Conservation (phyloP, 2,797 vertebrate genomes). For the Propithecus perrieri region DNA sequence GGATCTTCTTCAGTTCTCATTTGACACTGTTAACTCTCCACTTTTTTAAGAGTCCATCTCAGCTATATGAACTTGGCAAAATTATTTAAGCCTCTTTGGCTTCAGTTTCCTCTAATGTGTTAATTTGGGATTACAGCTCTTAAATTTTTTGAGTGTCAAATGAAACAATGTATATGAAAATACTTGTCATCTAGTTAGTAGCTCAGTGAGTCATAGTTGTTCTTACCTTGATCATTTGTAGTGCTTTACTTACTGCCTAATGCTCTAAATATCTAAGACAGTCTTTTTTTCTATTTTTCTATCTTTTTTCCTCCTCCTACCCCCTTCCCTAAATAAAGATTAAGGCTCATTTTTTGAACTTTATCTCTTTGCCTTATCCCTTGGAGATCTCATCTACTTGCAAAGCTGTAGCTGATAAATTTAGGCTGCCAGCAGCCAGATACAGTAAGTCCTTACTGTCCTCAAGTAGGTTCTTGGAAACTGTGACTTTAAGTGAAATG, state of each 20-base stretch:
- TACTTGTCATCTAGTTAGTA: not conserved
- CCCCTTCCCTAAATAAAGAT: not conserved
- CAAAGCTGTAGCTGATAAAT: not conserved
- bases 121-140: not conserved
- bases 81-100: not conserved
- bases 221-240: not conserved
- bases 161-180: not conserved
- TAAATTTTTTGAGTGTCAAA: not conserved
- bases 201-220: not conserved
- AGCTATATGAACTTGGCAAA: not conserved
- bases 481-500: not conserved
- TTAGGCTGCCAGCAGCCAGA: not conserved
- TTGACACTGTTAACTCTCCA: not conserved
- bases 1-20: not conserved
- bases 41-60: not conserved
- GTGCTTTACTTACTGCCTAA: not conserved
- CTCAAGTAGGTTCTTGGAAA: not conserved
- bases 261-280: not conserved
- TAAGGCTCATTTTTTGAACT: not conserved
- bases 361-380: not conserved
- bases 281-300: not conserved
- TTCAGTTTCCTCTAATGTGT: not conserved
- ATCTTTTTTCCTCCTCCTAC: not conserved
- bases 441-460: not conserved
- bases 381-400: not conserved